These are phyloP conservation scores for Drepana arcuata DNA, from an alignment of 1,140 invertebrate genomes.

Conservation along the genomic window DNA sequence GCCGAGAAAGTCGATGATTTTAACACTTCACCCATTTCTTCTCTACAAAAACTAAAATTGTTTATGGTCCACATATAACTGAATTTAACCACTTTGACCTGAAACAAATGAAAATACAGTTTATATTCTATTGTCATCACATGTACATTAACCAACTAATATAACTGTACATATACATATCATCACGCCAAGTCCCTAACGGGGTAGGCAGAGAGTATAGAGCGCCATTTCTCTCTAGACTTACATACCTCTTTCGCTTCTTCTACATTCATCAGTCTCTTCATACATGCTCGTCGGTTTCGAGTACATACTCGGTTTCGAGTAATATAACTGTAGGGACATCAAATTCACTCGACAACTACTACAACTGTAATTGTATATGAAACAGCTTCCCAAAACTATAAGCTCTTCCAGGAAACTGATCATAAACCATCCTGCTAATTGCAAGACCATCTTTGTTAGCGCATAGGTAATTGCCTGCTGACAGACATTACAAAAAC, in stretches of 20 bases:
- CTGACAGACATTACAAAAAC: slow-evolving; percentile 17
- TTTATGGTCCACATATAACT: slow-evolving; percentile 99
- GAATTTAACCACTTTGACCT: slow-evolving; percentile 99
- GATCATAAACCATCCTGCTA: slow-evolving; percentile 12
- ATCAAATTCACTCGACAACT: no score
- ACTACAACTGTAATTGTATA: no score
- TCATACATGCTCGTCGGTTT: no score
- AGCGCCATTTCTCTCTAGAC: no score
- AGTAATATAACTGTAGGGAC: no score
- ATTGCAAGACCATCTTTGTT: slow-evolving; percentile 18
- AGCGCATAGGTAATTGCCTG: slow-evolving; percentile 28
- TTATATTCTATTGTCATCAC: slow-evolving; percentile 1
- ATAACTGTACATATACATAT: no score
- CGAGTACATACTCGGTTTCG: no score
- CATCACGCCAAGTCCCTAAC: no score
- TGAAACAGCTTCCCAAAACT: slow-evolving; percentile 3
- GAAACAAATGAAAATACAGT: slow-evolving; percentile 57
- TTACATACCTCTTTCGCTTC: no score
- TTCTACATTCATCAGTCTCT: no score
- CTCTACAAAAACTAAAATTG: slow-evolving; percentile 99
- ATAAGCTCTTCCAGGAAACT: slow-evolving; percentile 22
- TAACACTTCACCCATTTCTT: slow-evolving; percentile 99
- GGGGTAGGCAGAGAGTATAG: no score
- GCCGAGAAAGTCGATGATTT: slow-evolving; percentile 99
- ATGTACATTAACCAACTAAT: no score